Base-by-base conservation (phyloP, 2,888 invertebrate genomes). In the Synergus laeviventris region DNA sequence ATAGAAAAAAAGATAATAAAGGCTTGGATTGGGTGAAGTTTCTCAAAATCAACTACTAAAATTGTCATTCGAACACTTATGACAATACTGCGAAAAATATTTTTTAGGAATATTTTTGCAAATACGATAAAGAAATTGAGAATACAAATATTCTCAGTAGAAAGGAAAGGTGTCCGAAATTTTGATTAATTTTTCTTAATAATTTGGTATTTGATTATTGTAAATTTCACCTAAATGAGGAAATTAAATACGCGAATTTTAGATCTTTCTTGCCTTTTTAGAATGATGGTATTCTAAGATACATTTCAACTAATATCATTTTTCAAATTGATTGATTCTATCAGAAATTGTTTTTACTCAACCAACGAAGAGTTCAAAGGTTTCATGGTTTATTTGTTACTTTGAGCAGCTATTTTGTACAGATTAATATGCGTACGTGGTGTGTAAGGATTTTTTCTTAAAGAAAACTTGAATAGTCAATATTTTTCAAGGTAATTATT, bases 401-500 rank as follows among this genome's bases (percentile, higher is more conserved):
- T 70, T 70, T 70, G n/a, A 70, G 49, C 16, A 49, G 66, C 21
- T 78, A 70, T 83, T 80, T 80, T 80, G 74, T 82, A 80, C 76
- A 78, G 75, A 62, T 76, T 80, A 76, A 77, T 80, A 77, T 75
- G 78, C 74, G 76, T 77, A 77, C 16, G 76, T 78, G 76, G 79
- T 76, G 79, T 78, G 64, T 76, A 74, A 70, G 49, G 45, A 70
- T 62, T 31, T 70, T 49, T 70, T 49, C 70, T 70, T 31, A 49
- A 70, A 38, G 49, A 49, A 70, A 49, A 70, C 62, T 66, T 60
- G 56, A 60, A 64, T 76, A 75, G 76, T 81, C 83, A 84, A 84
- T 83, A 83, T 84, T 86, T 85, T 80, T 80, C 79, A 81, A 82
- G 81, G 81, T 81, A 83, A 86, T 86, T 83, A 82, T 85, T 86